Percentiles rank a stretch among this genome's conserved stretches.
Evolutionary conservation across 1,140 invertebrate genomes (phyloP).

Genomic region (Ridgeia piscesae): DNA sequence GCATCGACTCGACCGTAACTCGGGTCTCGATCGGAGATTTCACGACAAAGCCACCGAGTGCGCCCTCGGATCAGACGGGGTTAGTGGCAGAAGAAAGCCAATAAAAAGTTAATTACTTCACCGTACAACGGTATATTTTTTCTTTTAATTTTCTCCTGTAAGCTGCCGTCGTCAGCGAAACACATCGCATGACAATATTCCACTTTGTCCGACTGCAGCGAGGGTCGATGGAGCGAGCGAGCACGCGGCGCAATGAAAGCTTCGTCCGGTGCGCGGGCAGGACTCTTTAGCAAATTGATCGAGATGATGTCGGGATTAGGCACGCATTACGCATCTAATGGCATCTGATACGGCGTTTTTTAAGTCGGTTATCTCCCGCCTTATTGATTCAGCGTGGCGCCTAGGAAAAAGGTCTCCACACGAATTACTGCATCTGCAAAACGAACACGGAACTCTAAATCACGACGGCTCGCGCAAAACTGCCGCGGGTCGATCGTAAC

Average conservation of each 20-base stretch:
- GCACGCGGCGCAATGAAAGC: not conserved
- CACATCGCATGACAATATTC: not conserved
- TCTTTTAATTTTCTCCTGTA: not conserved
- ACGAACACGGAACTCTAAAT: not conserved
- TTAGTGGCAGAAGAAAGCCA: not conserved
- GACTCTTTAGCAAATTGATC: not conserved
- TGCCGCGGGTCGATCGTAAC: not conserved
- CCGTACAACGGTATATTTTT: not conserved
- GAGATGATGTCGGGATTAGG: not conserved
- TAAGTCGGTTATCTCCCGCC: not conserved
- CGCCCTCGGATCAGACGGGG: not conserved
- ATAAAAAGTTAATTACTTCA: constrained; percentile 2
- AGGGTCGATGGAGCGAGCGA: not conserved
- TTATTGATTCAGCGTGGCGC: not conserved
- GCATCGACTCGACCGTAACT: not conserved
- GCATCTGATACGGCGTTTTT: not conserved
- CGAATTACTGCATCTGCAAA: not conserved
- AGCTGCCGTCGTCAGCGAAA: not conserved
- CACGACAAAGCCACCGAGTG: not conserved
- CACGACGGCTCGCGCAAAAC: not conserved
- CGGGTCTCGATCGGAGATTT: not conserved
- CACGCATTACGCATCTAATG: not conserved
- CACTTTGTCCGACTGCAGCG: not conserved
- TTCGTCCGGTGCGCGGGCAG: no score
- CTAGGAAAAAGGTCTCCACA: not conserved